phyloP scores from a whole-genome alignment of 1,140 invertebrate genomes.

The Rhizoglyphus robini region DNA sequence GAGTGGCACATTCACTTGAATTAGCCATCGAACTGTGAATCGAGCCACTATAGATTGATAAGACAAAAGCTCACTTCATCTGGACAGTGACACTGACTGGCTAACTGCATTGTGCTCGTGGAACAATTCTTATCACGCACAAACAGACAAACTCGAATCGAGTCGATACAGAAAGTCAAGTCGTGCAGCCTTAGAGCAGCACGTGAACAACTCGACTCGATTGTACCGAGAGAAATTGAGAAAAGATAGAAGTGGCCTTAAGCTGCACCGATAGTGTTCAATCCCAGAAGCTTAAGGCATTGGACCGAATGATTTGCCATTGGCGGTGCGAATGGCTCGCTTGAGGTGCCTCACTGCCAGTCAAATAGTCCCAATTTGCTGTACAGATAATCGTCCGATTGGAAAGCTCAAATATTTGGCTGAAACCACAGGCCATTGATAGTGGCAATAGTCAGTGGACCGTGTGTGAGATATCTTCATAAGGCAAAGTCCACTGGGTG shows the following conservation, averaged over 20 bases:
- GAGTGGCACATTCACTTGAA: too few relatives aligned
- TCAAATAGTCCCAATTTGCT: neutral
- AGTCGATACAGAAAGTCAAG: neutral
- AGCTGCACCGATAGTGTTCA: too few relatives aligned
- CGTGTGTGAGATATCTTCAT: neutral
- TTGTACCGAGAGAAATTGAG: too few relatives aligned
- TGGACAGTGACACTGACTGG: neutral
- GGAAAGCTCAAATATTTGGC: constrained; percentile 7
- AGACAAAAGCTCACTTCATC: neutral
- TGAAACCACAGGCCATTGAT: neutral
- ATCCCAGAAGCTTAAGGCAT: neutral
- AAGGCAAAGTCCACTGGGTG: too few relatives aligned
- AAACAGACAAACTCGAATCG: neutral
- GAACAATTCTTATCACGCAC: neutral
- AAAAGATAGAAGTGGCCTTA: too few relatives aligned
- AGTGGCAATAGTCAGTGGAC: neutral
- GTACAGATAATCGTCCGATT: too few relatives aligned
- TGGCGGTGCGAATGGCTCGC: neutral
- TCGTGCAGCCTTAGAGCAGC: neutral
- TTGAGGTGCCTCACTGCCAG: neutral
- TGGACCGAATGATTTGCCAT: neutral
- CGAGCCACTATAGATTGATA: constrained; percentile 1
- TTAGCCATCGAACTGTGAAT: too few relatives aligned
- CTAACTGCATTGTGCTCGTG: neutral
- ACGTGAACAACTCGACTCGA: too few relatives aligned